These are phyloP conservation scores for Macrosteles quadrilineatus DNA, from an alignment of 1,140 invertebrate species.

Conservation along the genomic window DNA sequence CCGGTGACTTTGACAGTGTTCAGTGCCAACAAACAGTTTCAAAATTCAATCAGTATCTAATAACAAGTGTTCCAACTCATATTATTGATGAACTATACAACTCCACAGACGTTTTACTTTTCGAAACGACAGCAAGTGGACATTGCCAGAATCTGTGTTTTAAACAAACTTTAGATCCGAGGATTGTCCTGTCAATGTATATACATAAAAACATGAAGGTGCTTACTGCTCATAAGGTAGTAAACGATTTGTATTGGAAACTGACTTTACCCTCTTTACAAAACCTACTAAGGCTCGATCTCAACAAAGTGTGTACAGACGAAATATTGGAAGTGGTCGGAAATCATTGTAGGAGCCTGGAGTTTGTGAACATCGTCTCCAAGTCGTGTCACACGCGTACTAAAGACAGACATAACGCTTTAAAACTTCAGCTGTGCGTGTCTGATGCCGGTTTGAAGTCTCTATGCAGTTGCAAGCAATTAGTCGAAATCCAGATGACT, in stretches of 20 bases:
- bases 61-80: not conserved
- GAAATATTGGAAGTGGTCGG: conserved; percentile 18
- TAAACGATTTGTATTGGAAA: conserved; percentile 2
- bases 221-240: conserved; percentile 1
- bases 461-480: not conserved
- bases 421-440: conserved; percentile 17
- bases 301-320: conserved; percentile 18
- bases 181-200: conserved; percentile 2
- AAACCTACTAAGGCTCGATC: not conserved
- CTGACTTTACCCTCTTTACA: not conserved
- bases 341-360: not conserved
- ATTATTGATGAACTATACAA: conserved; percentile 16
- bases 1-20: not conserved
- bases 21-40: not conserved
- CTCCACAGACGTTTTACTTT: not conserved
- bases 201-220: not conserved
- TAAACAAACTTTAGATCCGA: not conserved
- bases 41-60: not conserved
- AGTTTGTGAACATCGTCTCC: conserved; percentile 11
- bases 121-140: too few species aligned
- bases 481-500: conserved; percentile 13
- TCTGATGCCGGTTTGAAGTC: not conserved
- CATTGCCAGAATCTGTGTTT: too few species aligned
- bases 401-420: conserved; percentile 13
- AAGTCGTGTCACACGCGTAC: conserved; percentile 4